A percentile compares a stretch with the other conserved stretches of the same genome.
Evolutionary conservation across 2,888 invertebrate genomes (phyloP).

Genomic region (Laothoe populi): DNA sequence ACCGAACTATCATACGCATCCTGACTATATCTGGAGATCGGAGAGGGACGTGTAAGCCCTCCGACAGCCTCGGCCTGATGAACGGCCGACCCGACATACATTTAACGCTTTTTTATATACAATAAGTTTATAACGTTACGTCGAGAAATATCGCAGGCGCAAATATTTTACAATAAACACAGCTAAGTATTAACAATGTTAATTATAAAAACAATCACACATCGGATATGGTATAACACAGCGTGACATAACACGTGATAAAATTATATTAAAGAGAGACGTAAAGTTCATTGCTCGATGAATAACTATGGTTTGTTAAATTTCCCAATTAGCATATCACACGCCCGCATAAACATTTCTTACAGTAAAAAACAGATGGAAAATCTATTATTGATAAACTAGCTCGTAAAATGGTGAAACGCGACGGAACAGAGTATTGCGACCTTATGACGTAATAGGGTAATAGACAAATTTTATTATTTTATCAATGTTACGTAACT

Average conservation of each 20-base stretch:
- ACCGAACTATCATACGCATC: too few species aligned
- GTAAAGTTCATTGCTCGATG: constrained; percentile 16
- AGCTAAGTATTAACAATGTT: too few species aligned
- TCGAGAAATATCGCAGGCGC: too few species aligned
- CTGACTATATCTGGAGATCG: too few species aligned
- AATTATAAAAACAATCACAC: neutral
- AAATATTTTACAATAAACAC: too few species aligned
- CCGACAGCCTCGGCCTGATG: too few species aligned
- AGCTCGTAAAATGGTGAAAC: neutral
- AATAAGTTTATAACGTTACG: too few species aligned
- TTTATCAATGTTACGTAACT: too few species aligned
- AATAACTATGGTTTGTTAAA: constrained; percentile 3
- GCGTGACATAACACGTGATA: constrained; percentile 21
- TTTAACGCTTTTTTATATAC: too few species aligned
- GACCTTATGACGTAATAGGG: neutral
- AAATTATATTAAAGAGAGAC: constrained; percentile 6
- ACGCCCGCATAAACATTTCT: constrained; percentile 6
- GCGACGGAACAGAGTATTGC: neutral
- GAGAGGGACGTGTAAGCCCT: too few species aligned
- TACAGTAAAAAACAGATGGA: neutral
- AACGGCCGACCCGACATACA: too few species aligned
- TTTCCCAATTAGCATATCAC: neutral
- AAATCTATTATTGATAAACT: neutral
- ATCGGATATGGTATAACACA: constrained; percentile 11
- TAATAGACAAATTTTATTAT: too few species aligned